phyloP scores from a whole-genome alignment of 37 sponge, comb jelly and placozoan genomes.

The Diacarnus erythraeanus region DNA sequence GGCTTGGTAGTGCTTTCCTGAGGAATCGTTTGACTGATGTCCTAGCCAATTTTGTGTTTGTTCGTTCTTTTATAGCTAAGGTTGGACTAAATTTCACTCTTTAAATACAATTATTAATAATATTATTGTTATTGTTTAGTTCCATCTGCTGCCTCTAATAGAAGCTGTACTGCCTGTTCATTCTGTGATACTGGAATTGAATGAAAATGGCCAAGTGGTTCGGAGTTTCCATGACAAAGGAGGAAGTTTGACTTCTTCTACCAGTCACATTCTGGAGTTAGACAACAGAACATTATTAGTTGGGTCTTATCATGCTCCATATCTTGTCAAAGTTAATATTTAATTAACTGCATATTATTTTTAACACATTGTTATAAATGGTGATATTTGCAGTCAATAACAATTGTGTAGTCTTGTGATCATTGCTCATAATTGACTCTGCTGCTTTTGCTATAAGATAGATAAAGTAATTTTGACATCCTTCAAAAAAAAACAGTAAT shows the following conservation, averaged over 20 bases:
- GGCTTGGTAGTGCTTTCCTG: slow-evolving; percentile 64
- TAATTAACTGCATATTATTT: not conserved
- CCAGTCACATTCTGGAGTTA: slow-evolving; percentile 53
- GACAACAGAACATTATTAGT: slow-evolving; percentile 20
- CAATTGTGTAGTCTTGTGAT: too few relatives aligned
- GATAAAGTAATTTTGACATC: too few relatives aligned
- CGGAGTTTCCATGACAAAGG: slow-evolving; percentile 44
- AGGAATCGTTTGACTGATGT: not conserved
- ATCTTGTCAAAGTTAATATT: not conserved
- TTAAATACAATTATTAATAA: not conserved
- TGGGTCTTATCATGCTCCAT: slow-evolving; percentile 33
- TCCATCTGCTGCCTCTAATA: not conserved
- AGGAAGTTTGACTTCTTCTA: not conserved
- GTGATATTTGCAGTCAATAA: too few relatives aligned
- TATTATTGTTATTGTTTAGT: slow-evolving; percentile 6
- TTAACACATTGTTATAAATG: too few relatives aligned
- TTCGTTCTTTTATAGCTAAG: slow-evolving; percentile 7
- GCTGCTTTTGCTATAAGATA: too few relatives aligned
- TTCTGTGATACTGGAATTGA: slow-evolving; percentile 43
- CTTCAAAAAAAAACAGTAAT: too few relatives aligned
- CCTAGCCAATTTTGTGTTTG: not conserved
- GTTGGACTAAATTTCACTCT: not conserved
- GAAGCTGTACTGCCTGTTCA: slow-evolving; percentile 9
- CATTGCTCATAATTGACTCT: too few relatives aligned
- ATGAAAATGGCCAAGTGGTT: slow-evolving; percentile 9